A percentile compares a stretch with the other conserved stretches of the same genome.
phyloP scores from a whole-genome alignment of 2,797 vertebrate species.

The Pachyuromys duprasi region DNA sequence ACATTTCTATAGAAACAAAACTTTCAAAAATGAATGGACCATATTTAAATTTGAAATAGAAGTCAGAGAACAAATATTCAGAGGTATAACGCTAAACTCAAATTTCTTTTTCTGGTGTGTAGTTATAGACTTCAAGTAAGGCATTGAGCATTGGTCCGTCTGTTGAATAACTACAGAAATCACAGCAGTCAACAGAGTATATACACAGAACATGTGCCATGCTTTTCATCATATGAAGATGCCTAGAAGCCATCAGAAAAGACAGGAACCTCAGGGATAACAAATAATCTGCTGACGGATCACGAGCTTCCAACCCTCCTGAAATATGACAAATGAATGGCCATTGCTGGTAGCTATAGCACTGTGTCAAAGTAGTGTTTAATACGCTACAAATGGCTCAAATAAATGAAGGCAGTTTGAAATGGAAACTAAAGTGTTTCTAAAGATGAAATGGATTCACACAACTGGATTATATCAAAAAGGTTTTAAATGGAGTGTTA shows the following conservation, averaged over 20 bases:
- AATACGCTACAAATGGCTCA: too few relatives aligned
- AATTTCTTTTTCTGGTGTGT: not conserved
- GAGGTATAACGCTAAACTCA: not conserved
- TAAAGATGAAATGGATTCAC: not conserved
- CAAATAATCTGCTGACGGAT: too few relatives aligned
- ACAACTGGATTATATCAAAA: not conserved
- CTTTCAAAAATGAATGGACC: not conserved
- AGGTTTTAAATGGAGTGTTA: constrained; percentile 1
- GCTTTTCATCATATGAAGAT: too few relatives aligned
- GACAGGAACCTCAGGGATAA: not conserved
- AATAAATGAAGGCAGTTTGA: not conserved
- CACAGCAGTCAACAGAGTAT: not conserved
- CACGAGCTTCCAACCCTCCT: not conserved
- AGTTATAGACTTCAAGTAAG: not conserved
- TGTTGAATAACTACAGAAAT: not conserved
- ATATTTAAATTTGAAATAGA: not conserved
- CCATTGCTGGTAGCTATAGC: not conserved
- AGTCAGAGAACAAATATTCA: not conserved
- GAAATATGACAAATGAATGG: not conserved
- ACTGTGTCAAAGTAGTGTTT: not conserved
- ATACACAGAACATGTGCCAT: too few relatives aligned
- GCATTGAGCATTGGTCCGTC: too few relatives aligned
- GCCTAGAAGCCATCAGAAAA: not conserved
- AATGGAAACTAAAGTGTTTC: not conserved
- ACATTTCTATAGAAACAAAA: not conserved